Evolutionary conservation across 2,797 vertebrate genomes (phyloP), one percentile per base, ranked within the genome.

Genomic region (Darevskia mixta): DNA sequence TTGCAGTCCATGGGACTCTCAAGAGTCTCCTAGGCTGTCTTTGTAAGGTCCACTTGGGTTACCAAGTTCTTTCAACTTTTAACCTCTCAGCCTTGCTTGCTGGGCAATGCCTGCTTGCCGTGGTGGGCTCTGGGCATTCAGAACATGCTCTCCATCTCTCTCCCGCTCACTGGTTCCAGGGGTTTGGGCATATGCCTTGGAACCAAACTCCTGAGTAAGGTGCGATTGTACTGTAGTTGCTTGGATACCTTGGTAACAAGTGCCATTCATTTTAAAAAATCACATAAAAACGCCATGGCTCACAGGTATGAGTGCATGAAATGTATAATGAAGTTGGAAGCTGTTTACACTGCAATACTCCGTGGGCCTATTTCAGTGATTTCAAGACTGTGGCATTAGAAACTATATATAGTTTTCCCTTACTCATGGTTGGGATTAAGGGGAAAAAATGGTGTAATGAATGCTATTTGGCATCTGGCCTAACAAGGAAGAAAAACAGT

Each of bases 381-480:
- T 85, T 84, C 29, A 73, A 67, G 66, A 66, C 27, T 66, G 17
- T 18, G 61, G 55, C 55, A 73, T 85, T 75, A 79, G 78, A 88
- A 79, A 84, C 75, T 64, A 84, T 79, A 29, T 55, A 80, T 79
- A 73, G 49, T 9, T 72, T 88, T 75, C 71, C n/a, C 82, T 85
- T 73, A 80, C 49, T 80, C 77, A 85, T 64, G 77, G 8, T 64
- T 79, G 85, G 35, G 25, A 35, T 35, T 18, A 73, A 73, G n/a
- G 72, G 32, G 18, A 18, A 8, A 8, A 3, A 77, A 49, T 25
- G 1, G 35, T 72, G 67, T 38, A 61, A 81, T 61, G 67, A 85
- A 85, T n/a, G 58, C 27, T 82, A 32, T 41, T 77, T 89, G 83
- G 83, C 88, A 81, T 86, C 25, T 66, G 32, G 32, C 88, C 88